Percentiles rank a stretch among this genome's conserved stretches.
Conservation (phyloP, 2,797 vertebrate species). For the Artibeus lituratus region DNA sequence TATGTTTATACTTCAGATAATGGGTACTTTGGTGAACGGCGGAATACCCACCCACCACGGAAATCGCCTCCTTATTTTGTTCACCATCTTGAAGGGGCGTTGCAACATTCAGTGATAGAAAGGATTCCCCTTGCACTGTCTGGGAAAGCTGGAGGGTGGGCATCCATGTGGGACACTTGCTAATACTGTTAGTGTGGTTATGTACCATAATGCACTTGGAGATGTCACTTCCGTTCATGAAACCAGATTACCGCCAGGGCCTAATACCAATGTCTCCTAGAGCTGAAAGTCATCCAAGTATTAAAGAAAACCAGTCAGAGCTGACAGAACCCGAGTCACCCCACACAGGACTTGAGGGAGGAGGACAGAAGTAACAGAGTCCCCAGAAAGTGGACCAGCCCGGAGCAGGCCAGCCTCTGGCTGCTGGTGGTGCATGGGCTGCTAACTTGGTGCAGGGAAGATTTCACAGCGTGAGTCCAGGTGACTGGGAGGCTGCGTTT, state of each 20-base stretch:
- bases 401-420: too few relatives aligned
- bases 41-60: background rate
- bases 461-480: background rate
- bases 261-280: background rate
- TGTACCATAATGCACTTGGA: background rate
- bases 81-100: background rate
- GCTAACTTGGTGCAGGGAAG: background rate
- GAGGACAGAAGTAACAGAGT: background rate
- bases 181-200: background rate
- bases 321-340: background rate
- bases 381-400: background rate
- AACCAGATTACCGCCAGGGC: background rate
- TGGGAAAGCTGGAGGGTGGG: background rate
- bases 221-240: background rate
- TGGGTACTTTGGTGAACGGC: background rate
- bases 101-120: background rate
- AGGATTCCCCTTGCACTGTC: background rate
- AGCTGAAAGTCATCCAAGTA: background rate
- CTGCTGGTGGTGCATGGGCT: background rate
- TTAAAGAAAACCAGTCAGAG: background rate
- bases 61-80: background rate
- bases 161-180: background rate
- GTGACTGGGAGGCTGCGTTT: background rate
- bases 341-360: background rate
- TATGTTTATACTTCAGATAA: background rate